These are phyloP conservation scores for Mungos mungo DNA, from an alignment of 2,113 vertebrate species.

Conservation along the genomic window DNA sequence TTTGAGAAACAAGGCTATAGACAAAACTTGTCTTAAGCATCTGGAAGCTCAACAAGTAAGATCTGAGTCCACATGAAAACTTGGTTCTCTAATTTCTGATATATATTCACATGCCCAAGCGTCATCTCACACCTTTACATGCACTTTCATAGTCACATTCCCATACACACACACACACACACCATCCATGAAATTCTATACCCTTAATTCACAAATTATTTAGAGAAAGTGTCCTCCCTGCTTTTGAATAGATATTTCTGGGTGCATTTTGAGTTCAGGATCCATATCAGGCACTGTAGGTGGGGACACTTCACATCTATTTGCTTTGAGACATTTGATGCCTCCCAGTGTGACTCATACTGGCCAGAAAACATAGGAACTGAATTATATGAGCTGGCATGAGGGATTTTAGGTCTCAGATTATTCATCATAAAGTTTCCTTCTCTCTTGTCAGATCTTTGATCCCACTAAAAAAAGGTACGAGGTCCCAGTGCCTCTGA, in stretches of 20 bases:
- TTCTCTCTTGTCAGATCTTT: slow-evolving; percentile 86
- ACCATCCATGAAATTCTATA: background rate
- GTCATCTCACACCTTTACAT: background rate
- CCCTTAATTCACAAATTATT: background rate
- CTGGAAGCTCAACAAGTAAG: background rate
- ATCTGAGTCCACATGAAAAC: background rate
- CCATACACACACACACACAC: background rate
- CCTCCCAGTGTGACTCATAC: background rate
- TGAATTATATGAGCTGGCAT: background rate
- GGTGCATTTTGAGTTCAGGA: background rate
- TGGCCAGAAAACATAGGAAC: background rate
- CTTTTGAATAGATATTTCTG: background rate
- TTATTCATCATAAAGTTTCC: background rate
- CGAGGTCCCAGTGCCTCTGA: slow-evolving; percentile 92
- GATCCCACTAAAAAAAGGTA: slow-evolving; percentile 87
- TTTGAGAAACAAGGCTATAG: slow-evolving; percentile 14
- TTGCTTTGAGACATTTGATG: background rate
- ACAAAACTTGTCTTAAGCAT: background rate
- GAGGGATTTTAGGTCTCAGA: background rate
- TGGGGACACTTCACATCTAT: background rate
- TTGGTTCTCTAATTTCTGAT: background rate
- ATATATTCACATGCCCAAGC: no score
- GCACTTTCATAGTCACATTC: background rate
- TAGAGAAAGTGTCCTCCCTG: background rate
- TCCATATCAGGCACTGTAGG: background rate